phyloP scores from a whole-genome alignment of 2,113 vertebrate species.

The Neolamprologus variostigma region DNA sequence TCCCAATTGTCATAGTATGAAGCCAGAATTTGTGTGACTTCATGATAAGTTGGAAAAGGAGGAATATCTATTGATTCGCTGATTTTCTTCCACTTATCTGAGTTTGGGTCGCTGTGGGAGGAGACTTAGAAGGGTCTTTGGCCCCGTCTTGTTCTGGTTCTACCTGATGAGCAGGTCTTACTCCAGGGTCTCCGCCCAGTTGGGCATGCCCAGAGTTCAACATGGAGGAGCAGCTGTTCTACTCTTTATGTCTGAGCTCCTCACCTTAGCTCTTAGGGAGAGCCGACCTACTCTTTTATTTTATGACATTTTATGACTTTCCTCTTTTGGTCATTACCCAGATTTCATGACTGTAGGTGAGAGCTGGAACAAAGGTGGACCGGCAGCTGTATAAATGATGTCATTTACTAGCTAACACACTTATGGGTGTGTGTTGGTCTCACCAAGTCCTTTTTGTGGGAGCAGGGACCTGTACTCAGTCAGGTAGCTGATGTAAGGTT shows the following conservation, averaged over 20 bases:
- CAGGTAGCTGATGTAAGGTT: constrained; percentile 84
- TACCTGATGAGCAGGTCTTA: neutral
- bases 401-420: neutral
- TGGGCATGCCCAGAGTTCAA: neutral
- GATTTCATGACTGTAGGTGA: neutral
- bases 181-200: neutral
- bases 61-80: accelerated
- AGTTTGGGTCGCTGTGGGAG: accelerated
- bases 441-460: constrained; percentile 91
- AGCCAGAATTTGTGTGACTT: neutral
- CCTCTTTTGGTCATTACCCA: neutral
- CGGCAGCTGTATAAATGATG: neutral
- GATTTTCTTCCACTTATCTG: neutral
- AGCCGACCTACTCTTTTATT: neutral
- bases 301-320: neutral
- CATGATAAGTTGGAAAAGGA: neutral
- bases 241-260: neutral
- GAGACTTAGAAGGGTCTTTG: neutral
- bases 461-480: constrained; percentile 79
- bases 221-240: neutral
- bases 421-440: constrained; percentile 22
- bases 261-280: neutral
- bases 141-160: neutral
- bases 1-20: neutral
- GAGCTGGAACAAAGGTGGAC: neutral